These are phyloP conservation scores for Drosophila paranaensis DNA, from an alignment of 2,888 invertebrate genomes.

Conservation along the genomic window DNA sequence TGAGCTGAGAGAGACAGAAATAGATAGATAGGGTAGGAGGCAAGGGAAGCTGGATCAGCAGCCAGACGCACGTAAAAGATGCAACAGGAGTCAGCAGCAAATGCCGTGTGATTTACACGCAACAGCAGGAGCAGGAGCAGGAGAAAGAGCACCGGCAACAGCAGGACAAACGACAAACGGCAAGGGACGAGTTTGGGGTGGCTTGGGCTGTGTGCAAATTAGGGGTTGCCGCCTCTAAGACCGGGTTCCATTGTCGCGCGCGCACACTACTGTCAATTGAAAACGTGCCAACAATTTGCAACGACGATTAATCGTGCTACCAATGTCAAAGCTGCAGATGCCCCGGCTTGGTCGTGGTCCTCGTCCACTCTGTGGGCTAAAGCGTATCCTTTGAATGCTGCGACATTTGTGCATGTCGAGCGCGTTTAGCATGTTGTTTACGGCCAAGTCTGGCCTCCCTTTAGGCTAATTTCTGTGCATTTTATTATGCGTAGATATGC, in stretches of 20 bases:
- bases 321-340: constrained; percentile 56
- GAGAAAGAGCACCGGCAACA: constrained; percentile 34
- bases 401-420: constrained; percentile 67
- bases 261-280: constrained; percentile 81
- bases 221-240: constrained; percentile 62
- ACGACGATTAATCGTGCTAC: constrained; percentile 83
- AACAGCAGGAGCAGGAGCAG: constrained; percentile 30
- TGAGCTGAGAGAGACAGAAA: constrained; percentile 10
- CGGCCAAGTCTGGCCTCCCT: constrained; percentile 52
- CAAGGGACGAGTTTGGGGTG: background rate
- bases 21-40: background rate
- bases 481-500: constrained; percentile 67
- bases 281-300: constrained; percentile 85
- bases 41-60: constrained; percentile 34
- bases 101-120: constrained; percentile 80
- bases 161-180: constrained; percentile 8
- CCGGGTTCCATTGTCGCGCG: constrained; percentile 38
- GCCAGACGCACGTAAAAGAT: constrained; percentile 72
- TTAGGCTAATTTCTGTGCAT: constrained; percentile 66
- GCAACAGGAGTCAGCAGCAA: constrained; percentile 77
- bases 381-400: constrained; percentile 8
- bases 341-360: background rate
- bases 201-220: constrained; percentile 57
- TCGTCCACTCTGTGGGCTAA: background rate
- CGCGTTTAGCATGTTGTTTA: constrained; percentile 75